Percentiles rank a stretch among this genome's conserved stretches.
Conservation (phyloP, 2,113 vertebrate species). For the Arothron firmamentum region DNA sequence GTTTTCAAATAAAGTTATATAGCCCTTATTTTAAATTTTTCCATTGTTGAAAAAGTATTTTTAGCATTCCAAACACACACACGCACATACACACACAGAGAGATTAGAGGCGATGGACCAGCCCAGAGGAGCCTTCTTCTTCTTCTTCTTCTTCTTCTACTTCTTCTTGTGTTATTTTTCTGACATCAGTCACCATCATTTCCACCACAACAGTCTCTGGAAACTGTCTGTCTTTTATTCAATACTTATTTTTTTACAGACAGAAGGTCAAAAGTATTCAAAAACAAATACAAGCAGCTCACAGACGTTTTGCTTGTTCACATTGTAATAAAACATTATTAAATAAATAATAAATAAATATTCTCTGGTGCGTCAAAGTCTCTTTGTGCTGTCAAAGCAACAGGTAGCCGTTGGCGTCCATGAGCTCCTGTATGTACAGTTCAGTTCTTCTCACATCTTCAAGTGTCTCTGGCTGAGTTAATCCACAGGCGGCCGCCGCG, state of each 20-base stretch:
- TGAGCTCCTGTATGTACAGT: slow-evolving; percentile 4
- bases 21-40: too few relatives aligned
- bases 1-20: too few relatives aligned
- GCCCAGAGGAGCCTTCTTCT: background rate
- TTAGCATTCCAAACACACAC: background rate
- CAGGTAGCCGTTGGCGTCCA: background rate
- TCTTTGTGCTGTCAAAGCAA: slow-evolving; percentile 32
- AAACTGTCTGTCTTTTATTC: slow-evolving; percentile 35
- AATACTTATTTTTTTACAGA: slow-evolving; percentile 18
- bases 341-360: slow-evolving; percentile 68
- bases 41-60: too few relatives aligned
- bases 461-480: background rate
- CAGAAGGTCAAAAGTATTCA: slow-evolving; percentile 29
- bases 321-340: slow-evolving; percentile 24
- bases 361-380: slow-evolving; percentile 16
- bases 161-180: slow-evolving; percentile 6
- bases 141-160: background rate
- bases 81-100: background rate
- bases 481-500: slow-evolving; percentile 13
- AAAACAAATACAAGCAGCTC: slow-evolving; percentile 14
- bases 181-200: slow-evolving; percentile 3
- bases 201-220: background rate
- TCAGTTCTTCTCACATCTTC: slow-evolving; percentile 18
- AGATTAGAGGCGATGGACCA: background rate
- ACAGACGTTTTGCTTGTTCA: slow-evolving; percentile 6